Evolutionary conservation across 2,888 invertebrate genomes (phyloP), one percentile per base, ranked within the genome.

Genomic region (Oconnorella tubifera): DNA sequence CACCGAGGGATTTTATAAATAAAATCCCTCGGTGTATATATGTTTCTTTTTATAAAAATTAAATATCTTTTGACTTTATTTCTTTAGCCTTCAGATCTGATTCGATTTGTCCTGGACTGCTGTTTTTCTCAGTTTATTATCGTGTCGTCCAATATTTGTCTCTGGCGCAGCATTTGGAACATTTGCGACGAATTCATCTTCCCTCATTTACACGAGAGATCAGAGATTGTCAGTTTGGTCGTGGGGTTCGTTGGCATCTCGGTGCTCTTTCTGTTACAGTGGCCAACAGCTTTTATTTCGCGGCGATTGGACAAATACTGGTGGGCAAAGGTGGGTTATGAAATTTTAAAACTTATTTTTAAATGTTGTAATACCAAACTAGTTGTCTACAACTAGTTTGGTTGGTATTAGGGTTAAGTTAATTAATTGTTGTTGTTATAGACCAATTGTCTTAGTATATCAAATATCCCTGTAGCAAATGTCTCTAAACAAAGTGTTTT

Each of bases 151-250:
- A 63, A 58, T 56, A 65, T 72, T 55, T 58, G 51, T 27, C 59
- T 71, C 10, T 72, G 72, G 72, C 62, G 72, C 14, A 69, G 70
- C n/a, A 56, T 72, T 40, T 72, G 72, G 72, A 68, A 70, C 56
- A 31, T 70, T 4, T 50, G 63, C 6, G 72, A 72, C 56, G 57
- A 64, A 14, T 66, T 65, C 49, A 57, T 72, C 31, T 67, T 68
- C 48, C 65, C 71, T 28, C 50, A 48, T 29, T 27, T 50, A 28
- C 23, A 2, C 31, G 49, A 50, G n/a, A 29, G 6, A 29, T 50
- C 68, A 1, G 70, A 71, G 51, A 10, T 67, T n/a, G 40, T 60
- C 31, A 68, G 67, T n/a, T 64, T 69, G 29, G 48, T 58, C n/a
- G 28, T 63, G 4, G 72, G 72, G 50, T 53, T 49, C 53, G 29